Conservation (phyloP, 1,140 invertebrate genomes). For the Popillia japonica region DNA sequence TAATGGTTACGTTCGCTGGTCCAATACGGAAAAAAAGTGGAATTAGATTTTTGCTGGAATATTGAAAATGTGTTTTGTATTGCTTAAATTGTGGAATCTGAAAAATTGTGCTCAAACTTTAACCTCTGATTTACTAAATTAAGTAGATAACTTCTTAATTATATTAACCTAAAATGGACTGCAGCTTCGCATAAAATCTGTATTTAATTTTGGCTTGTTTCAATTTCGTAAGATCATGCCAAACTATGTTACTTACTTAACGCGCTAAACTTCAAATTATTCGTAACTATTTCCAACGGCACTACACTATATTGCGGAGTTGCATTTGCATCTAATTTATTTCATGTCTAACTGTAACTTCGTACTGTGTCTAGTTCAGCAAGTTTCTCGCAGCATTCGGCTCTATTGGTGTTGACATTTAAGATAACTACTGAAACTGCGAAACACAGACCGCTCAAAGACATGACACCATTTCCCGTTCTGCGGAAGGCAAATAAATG, state of each 20-base stretch:
- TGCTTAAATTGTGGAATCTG: too few species aligned
- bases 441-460: not conserved
- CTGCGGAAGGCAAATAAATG: not conserved
- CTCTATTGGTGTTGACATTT: slow-evolving; percentile 30
- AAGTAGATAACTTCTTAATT: too few species aligned
- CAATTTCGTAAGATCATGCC: too few species aligned
- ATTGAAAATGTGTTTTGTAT: too few species aligned
- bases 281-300: not conserved
- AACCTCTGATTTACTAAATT: too few species aligned
- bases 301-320: not conserved
- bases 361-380: not conserved
- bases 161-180: too few species aligned
- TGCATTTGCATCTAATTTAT: slow-evolving; percentile 28
- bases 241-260: not conserved
- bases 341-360: not conserved
- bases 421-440: slow-evolving; percentile 15
- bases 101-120: too few species aligned
- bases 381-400: slow-evolving; percentile 7
- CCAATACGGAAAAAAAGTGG: too few species aligned
- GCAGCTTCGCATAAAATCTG: too few species aligned
- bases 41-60: too few species aligned
- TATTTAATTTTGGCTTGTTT: too few species aligned
- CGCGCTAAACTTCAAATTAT: not conserved
- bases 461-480: not conserved
- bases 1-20: too few species aligned